A percentile compares a stretch with the other conserved stretches of the same genome.
These are phyloP conservation scores for Arrhamphus sclerolepis DNA, from an alignment of 2,797 vertebrate species.

Conservation along the genomic window DNA sequence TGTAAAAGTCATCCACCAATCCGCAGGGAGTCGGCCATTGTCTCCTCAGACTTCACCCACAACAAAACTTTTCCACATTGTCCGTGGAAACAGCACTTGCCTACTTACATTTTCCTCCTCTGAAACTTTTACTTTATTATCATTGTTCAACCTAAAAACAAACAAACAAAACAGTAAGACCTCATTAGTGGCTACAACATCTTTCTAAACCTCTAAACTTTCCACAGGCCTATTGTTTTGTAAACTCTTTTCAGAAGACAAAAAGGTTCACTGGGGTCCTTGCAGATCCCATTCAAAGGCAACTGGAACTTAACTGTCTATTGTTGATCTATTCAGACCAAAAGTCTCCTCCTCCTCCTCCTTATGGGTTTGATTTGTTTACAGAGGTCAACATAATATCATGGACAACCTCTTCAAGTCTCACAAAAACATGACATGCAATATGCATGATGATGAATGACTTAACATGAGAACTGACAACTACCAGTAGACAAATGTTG, in stretches of 20 bases:
- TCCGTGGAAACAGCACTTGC: constrained; percentile 25
- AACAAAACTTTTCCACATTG: constrained; percentile 47
- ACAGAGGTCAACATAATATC: constrained; percentile 11
- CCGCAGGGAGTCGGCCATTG: constrained; percentile 69
- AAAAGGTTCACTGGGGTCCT: constrained; percentile 41
- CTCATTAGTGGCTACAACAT: constrained; percentile 2
- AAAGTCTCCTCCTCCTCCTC: constrained; percentile 15
- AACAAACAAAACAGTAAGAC: background rate
- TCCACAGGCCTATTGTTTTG: constrained; percentile 33
- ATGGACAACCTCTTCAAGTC: too few relatives aligned
- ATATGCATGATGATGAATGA: background rate
- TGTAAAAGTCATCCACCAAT: constrained; percentile 65
- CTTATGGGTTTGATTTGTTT: constrained; percentile 22
- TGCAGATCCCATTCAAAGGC: constrained; percentile 36
- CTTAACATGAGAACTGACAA: background rate
- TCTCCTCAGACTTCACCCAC: constrained; percentile 49
- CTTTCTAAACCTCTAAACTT: constrained; percentile 5
- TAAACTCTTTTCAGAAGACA: constrained; percentile 36
- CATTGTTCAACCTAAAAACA: background rate
- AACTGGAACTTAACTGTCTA: constrained; percentile 32
- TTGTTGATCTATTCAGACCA: constrained; percentile 44
- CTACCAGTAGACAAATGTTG: background rate
- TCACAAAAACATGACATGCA: background rate
- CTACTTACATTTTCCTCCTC: background rate
- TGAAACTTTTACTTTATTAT: constrained; percentile 9